These are phyloP conservation scores for Drosophila micromelanica DNA, from an alignment of 1,140 invertebrate genomes.

Conservation along the genomic window DNA sequence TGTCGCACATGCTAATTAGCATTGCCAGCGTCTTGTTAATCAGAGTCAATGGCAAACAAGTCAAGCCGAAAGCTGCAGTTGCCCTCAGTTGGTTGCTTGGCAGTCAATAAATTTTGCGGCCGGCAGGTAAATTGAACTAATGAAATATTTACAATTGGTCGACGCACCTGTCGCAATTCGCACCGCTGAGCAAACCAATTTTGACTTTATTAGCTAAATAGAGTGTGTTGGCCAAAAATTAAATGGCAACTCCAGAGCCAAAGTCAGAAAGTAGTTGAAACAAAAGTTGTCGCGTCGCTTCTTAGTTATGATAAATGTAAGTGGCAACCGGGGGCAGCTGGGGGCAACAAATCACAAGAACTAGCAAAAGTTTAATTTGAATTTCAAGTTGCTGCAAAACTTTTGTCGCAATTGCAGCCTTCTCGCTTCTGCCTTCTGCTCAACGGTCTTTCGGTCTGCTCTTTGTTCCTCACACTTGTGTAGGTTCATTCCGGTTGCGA, in stretches of 20 bases:
- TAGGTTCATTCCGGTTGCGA: constrained; percentile 45
- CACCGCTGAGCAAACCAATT: constrained; percentile 19
- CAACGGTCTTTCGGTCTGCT: constrained; percentile 4
- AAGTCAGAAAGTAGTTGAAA: constrained; percentile 30
- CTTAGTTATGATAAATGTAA: constrained; percentile 68
- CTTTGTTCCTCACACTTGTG: constrained; percentile 24
- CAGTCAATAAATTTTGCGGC: constrained; percentile 61
- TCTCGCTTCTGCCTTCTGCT: constrained; percentile 6
- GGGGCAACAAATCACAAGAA: constrained; percentile 65
- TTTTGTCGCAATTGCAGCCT: constrained; percentile 44
- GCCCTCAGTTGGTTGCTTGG: constrained; percentile 5
- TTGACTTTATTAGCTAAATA: constrained; percentile 54
- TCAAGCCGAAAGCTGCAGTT: not conserved
- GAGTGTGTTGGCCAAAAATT: constrained; percentile 14
- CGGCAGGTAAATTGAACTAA: constrained; percentile 64
- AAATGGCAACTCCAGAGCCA: not conserved
- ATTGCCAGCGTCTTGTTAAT: constrained; percentile 32
- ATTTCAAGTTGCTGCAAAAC: constrained; percentile 72
- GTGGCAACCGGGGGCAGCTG: constrained; percentile 16
- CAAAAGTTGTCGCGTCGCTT: constrained; percentile 21
- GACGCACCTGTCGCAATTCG: not conserved
- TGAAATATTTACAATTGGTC: constrained; percentile 74
- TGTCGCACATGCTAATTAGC: constrained; percentile 40
- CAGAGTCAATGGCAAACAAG: not conserved
- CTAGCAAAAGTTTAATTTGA: constrained; percentile 78